phyloP scores from a whole-genome alignment of 53 echinoderm and acorn worm species.

The Crossaster papposus region DNA sequence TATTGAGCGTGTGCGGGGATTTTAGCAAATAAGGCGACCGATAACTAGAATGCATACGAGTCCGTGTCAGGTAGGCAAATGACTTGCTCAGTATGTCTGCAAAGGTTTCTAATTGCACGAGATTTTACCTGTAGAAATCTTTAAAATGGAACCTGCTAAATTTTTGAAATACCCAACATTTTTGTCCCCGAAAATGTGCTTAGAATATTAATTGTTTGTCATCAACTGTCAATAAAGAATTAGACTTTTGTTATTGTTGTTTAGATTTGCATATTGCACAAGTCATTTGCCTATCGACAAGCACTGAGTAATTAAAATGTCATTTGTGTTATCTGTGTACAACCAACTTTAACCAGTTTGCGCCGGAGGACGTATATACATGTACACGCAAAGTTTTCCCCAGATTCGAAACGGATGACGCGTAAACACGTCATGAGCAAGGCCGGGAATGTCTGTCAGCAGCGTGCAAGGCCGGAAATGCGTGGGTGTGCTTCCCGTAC shows the following conservation, averaged over 20 bases:
- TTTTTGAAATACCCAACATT: not conserved
- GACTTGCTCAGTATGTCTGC: conserved; percentile 31
- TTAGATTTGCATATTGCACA: conserved; percentile 1
- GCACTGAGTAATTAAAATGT: not conserved
- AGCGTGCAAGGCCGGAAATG: too few species aligned
- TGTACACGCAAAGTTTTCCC: too few species aligned
- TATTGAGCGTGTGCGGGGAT: conserved; percentile 68
- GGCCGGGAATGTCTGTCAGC: too few species aligned
- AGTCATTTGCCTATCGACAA: conserved; percentile 52
- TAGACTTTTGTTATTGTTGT: not conserved
- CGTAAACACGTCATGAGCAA: too few species aligned
- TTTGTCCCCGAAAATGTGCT: too few species aligned
- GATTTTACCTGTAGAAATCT: not conserved
- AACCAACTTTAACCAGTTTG: too few species aligned
- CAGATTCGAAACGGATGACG: too few species aligned
- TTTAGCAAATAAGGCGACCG: conserved; percentile 31
- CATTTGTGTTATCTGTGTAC: too few species aligned
- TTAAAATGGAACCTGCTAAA: not conserved
- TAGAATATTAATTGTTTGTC: too few species aligned
- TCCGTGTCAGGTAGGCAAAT: conserved; percentile 57
- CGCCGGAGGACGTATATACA: too few species aligned
- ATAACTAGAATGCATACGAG: conserved; percentile 38
- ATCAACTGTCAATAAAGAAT: not conserved
- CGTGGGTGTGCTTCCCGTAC: too few species aligned
- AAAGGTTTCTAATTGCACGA: not conserved